A percentile compares a stretch with the other conserved stretches of the same genome.
phyloP scores from a whole-genome alignment of 2,113 vertebrate species.

The Sceloporus tristichus region DNA sequence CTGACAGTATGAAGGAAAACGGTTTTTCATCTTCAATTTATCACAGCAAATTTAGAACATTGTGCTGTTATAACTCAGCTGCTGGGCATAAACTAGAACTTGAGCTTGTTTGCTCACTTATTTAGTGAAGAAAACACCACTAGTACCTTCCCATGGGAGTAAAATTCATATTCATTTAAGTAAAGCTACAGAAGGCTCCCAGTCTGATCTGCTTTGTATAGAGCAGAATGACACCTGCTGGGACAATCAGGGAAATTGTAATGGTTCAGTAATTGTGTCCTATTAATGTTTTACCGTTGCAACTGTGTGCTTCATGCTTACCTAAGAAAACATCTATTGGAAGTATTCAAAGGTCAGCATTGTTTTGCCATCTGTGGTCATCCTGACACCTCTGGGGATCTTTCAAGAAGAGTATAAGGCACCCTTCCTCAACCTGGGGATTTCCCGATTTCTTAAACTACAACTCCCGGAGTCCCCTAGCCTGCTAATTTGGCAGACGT shows the following conservation, averaged over 20 bases:
- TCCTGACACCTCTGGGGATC: background rate
- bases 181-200: background rate
- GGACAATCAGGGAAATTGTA: background rate
- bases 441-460: no score
- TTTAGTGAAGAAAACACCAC: background rate
- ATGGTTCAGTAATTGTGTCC: background rate
- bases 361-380: background rate
- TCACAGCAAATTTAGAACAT: background rate
- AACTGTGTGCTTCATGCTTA: background rate
- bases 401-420: background rate
- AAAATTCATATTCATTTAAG: background rate
- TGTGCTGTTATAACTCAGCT: background rate
- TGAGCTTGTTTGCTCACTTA: background rate
- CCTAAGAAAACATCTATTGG: background rate
- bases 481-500: no score
- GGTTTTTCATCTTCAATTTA: background rate
- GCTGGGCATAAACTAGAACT: background rate
- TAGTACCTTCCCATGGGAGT: no score
- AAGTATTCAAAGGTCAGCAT: background rate
- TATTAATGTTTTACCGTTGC: background rate
- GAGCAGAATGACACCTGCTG: conserved; percentile 60
- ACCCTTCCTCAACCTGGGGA: background rate
- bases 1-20: background rate
- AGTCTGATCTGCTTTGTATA: conserved; percentile 1
- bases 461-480: no score